Evolutionary conservation across 1,140 invertebrate genomes (phyloP), one percentile per base, ranked within the genome.

Genomic region (Drosophila obscura): DNA sequence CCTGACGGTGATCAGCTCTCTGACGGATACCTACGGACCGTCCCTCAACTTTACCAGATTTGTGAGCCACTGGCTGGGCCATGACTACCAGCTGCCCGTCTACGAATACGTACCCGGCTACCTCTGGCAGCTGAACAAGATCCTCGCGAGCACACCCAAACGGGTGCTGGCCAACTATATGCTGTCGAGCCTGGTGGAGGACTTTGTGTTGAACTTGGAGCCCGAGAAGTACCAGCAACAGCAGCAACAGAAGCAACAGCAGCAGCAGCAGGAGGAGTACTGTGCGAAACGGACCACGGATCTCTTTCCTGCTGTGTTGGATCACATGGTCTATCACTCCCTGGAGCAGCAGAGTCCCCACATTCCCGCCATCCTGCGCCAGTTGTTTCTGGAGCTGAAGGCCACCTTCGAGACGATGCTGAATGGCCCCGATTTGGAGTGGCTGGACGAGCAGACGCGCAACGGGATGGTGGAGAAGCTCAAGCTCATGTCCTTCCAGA

Each of bases 121-220:
- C 28, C 69, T 93, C 1, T 84, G 92, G 39, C 90, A 93, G 71
- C 66, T 93, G 11, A 90, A 92, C 0, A 77, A 83, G 48, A 62
- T 93, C 5, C 73, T 93, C 0, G 68, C 85, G 3, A 87, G 77
- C n/a, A 93, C 93, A 1, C 82, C 90, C 24, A 80, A 92, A 11
- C 90, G 92, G 58, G 83, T 93, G 0, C 77, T 96, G 24, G 93
- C 94, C 4, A 96, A 96, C 83, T 96, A 96, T 74, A 90, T 96
- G 50, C 89, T 96, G 1, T 96, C 95, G 94, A 84, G 95, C 45
- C 94, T 96, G 11, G 24, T 90, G 0, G 48, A 22, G 11, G 90
- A 91, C 19, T 91, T 81, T 9, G 56, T 62, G 26, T 41, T 81
- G n/a, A 51, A 60, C n/a, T 41, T 51, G 6, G 49, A 50, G 7